A percentile compares a stretch with the other conserved stretches of the same genome.
Evolutionary conservation across 2,797 vertebrate genomes (phyloP).

Genomic region (Fratercula arctica): DNA sequence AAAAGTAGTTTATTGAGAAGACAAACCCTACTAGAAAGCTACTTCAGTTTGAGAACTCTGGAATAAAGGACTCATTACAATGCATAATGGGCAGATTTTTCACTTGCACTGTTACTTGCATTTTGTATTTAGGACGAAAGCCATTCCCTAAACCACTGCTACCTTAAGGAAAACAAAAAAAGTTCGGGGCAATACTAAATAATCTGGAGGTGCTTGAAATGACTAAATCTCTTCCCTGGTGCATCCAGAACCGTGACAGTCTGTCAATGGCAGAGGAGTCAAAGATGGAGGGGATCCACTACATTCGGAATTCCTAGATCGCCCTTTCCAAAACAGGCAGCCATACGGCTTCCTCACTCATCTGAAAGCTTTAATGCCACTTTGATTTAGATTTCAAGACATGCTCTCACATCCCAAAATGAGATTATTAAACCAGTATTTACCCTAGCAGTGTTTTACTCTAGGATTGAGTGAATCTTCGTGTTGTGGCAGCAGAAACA

Average conservation of each 20-base stretch:
- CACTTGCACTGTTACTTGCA: not conserved
- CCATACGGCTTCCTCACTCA: not conserved
- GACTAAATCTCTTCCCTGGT: not conserved
- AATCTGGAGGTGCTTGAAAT: not conserved
- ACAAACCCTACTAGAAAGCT: not conserved
- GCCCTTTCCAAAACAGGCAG: not conserved
- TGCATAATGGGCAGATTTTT: not conserved
- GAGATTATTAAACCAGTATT: not conserved
- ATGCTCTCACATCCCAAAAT: not conserved
- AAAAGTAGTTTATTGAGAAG: not conserved
- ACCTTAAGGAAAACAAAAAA: not conserved
- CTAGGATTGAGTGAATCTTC: not conserved
- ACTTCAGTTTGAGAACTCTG: not conserved
- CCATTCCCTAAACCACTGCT: not conserved
- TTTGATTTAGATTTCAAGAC: not conserved
- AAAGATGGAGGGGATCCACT: not conserved
- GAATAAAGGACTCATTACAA: not conserved
- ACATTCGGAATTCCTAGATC: not conserved
- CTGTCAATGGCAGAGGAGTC: not conserved
- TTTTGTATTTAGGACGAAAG: not conserved
- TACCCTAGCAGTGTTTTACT: not conserved
- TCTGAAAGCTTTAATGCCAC: not conserved
- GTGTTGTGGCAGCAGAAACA: not conserved
- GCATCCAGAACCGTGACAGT: not conserved
- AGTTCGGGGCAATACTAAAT: not conserved